Conservation (phyloP, 2,797 vertebrate species). For the Galagoides demidoff region DNA sequence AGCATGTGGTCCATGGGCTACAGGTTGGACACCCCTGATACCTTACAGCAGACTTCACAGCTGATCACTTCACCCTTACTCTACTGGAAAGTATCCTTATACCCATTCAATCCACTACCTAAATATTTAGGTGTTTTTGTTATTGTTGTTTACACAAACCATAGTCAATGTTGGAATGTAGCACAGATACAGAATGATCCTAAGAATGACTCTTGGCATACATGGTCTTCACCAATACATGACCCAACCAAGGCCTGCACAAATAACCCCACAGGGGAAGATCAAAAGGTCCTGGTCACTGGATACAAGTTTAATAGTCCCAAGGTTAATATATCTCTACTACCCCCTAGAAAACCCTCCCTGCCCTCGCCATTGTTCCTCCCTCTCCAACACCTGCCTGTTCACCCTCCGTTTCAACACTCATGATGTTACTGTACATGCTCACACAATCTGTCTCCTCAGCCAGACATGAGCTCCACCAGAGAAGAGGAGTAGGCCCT, state of each 20-base stretch:
- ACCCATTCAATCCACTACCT: neutral
- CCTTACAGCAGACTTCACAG: neutral
- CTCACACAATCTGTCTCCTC: neutral
- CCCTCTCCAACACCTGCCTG: neutral
- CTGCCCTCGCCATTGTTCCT: neutral
- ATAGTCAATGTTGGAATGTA: neutral
- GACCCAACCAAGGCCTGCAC: neutral
- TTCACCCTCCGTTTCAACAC: neutral
- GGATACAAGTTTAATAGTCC: neutral
- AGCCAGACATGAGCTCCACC: neutral
- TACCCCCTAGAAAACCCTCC: neutral
- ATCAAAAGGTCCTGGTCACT: neutral
- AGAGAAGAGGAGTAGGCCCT: neutral
- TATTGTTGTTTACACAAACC: neutral
- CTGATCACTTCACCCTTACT: neutral
- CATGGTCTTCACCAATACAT: neutral
- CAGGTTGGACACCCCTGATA: no score
- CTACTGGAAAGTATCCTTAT: neutral
- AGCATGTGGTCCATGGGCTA: no score
- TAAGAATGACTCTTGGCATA: neutral
- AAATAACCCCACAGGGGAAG: neutral
- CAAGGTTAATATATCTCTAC: neutral
- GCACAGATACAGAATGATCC: neutral
- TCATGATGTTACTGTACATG: rapidly evolving
- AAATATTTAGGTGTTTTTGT: neutral